Percentiles rank a stretch among this genome's conserved stretches.
Conservation (phyloP, 2,797 vertebrate genomes). For the Eulemur coronatus region DNA sequence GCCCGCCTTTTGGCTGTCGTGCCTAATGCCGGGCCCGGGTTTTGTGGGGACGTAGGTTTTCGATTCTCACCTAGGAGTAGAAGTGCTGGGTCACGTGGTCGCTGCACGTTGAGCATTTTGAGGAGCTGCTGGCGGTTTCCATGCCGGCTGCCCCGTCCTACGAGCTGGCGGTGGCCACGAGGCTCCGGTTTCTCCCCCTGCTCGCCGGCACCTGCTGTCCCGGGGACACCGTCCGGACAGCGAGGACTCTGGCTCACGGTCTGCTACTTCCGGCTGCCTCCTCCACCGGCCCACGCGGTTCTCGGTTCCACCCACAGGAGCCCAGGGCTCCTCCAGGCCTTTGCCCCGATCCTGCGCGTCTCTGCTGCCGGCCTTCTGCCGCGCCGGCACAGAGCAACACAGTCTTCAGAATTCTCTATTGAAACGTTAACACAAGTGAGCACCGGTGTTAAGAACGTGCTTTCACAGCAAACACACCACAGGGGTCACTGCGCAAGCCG, state of each 20-base stretch:
- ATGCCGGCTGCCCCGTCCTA: neutral
- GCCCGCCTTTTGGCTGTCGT: too few relatives aligned
- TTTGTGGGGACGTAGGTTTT: neutral
- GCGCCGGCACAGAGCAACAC: too few relatives aligned
- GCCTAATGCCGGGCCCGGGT: neutral
- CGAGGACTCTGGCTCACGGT: neutral
- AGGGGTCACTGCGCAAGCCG: accelerated
- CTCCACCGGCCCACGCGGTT: neutral
- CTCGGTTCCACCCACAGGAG: neutral
- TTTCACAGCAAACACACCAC: neutral
- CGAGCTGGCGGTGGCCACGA: accelerated
- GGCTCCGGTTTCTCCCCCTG: too few relatives aligned
- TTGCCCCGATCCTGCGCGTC: too few relatives aligned
- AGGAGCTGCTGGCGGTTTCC: neutral
- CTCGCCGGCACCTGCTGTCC: neutral
- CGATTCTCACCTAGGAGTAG: neutral
- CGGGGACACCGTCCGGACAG: neutral
- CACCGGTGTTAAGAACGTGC: neutral
- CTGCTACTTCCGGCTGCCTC: accelerated
- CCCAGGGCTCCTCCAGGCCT: neutral
- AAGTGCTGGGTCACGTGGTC: neutral
- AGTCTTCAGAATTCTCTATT: neutral
- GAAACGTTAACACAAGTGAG: neutral
- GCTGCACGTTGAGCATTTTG: neutral
- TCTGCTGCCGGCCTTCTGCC: neutral